Base-by-base conservation (phyloP, 2,797 vertebrate species). In the Mycteria americana region DNA sequence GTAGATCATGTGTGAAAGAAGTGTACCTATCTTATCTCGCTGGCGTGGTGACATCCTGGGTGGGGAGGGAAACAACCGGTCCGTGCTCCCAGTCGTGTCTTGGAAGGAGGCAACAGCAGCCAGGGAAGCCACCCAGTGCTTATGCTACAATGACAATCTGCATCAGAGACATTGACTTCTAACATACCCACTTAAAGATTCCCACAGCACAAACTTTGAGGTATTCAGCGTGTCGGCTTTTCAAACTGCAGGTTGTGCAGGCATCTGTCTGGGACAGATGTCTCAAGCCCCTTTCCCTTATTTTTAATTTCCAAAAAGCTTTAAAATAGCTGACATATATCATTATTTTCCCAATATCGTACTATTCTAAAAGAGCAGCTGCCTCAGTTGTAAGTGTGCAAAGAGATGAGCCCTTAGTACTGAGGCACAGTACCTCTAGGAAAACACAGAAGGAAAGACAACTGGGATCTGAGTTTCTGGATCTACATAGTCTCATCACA, bases 41-140 rank as follows among this genome's bases (percentile, higher is more conserved):
- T 35, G 35, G 28, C 0, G 0, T 33, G 45, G 50, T 35, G 67
- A 83, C 67, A 37, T 14, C 7, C 7, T n/a, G 45, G 45, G 28
- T 18, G 15, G 54, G 45, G 62, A 82, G 24, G 31, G 45, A 27
- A 31, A 53, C 30, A 31, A 12, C 4, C 1, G 0, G 16, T 39
- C 13, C 0, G 0, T 43, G n/a, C 37, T 39, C 48, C 25, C 11
- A 7, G 19, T 67, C 3, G 0, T 48, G 24, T 46, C 35, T 43
- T 53, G 48, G 33, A 48, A 85, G 8, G 33, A 45, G 28, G 18
- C 31, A 87, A 15, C 23, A n/a, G 46, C 64, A 85, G 10, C 25
- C 28, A 51, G 22, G 10, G 35, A 7, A 68, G 18, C 5, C 43
- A 43, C 15, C 0, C 4, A 25, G 12, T 41, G 27, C 13, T 59